Percentiles rank a stretch among this genome's conserved stretches.
These are phyloP conservation scores for Lagocephalus sceleratus DNA, from an alignment of 2,797 vertebrate species.

Conservation along the genomic window DNA sequence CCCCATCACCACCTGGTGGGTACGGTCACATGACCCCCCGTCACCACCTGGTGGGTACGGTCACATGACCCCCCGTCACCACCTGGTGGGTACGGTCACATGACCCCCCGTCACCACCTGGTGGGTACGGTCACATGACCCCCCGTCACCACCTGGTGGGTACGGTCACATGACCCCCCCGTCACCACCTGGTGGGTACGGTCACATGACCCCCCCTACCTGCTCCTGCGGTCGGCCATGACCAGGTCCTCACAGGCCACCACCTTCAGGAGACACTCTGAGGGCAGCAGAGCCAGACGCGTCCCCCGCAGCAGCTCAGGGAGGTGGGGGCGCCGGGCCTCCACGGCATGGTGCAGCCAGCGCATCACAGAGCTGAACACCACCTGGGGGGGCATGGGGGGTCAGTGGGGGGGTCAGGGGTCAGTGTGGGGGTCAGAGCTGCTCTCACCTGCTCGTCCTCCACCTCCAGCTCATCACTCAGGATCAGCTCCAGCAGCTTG, in stretches of 20 bases:
- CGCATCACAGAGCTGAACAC: constrained; percentile 88
- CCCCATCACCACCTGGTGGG: no score
- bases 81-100: no score
- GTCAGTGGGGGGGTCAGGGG: no score
- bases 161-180: not conserved
- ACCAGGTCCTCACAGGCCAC: constrained; percentile 86
- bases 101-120: no score
- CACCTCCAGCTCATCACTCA: constrained; percentile 92
- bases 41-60: no score
- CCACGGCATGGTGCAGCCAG: constrained; percentile 86
- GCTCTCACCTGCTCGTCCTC: constrained; percentile 88
- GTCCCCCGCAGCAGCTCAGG: constrained; percentile 85
- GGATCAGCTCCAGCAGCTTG: constrained; percentile 86
- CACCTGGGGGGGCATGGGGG: constrained; percentile 54
- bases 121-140: no score
- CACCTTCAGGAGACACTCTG: constrained; percentile 85
- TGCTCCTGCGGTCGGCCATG: constrained; percentile 83
- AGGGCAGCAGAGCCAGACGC: constrained; percentile 87
- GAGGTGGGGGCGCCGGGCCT: constrained; percentile 78
- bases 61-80: no score
- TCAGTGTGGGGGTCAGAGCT: no score
- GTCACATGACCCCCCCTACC: constrained; percentile 45
- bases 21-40: no score
- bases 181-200: no score
- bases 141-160: no score